Evolutionary conservation across 2,797 vertebrate genomes (phyloP).

Genomic region (Hoplostethus mediterraneus): DNA sequence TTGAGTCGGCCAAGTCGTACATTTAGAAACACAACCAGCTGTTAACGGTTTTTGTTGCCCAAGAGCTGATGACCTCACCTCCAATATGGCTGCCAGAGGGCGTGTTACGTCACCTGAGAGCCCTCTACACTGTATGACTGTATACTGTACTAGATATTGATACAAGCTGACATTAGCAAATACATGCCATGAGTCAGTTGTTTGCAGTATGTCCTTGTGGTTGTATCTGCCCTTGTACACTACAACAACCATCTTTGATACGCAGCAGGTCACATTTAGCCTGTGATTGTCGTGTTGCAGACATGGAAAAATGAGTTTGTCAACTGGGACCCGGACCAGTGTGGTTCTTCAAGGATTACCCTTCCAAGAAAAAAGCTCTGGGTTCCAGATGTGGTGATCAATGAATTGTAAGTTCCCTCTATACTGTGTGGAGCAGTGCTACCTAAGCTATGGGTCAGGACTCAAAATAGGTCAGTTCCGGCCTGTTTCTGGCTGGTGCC

Average conservation of each 20-base stretch:
- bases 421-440: too few relatives aligned
- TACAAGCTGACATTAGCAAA: background rate
- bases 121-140: background rate
- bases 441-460: too few relatives aligned
- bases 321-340: slow-evolving; percentile 74
- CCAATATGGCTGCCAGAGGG: too few relatives aligned
- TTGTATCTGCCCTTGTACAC: background rate
- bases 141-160: background rate
- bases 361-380: slow-evolving; percentile 74
- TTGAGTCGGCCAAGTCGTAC: too few relatives aligned
- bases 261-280: too few relatives aligned
- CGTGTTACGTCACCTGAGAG: background rate
- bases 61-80: too few relatives aligned
- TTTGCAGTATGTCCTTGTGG: background rate
- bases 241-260: too few relatives aligned
- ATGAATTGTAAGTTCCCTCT: slow-evolving; percentile 64
- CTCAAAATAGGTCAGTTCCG: too few relatives aligned
- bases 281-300: slow-evolving; percentile 51
- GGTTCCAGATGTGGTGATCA: slow-evolving; percentile 72
- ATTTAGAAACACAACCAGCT: too few relatives aligned
- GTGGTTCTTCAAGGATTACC: slow-evolving; percentile 67
- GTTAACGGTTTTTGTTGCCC: too few relatives aligned
- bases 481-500: too few relatives aligned
- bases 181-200: background rate
- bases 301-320: slow-evolving; percentile 79